Base-by-base conservation (phyloP, 2,797 vertebrate genomes). In the Loris lydekkerianus region DNA sequence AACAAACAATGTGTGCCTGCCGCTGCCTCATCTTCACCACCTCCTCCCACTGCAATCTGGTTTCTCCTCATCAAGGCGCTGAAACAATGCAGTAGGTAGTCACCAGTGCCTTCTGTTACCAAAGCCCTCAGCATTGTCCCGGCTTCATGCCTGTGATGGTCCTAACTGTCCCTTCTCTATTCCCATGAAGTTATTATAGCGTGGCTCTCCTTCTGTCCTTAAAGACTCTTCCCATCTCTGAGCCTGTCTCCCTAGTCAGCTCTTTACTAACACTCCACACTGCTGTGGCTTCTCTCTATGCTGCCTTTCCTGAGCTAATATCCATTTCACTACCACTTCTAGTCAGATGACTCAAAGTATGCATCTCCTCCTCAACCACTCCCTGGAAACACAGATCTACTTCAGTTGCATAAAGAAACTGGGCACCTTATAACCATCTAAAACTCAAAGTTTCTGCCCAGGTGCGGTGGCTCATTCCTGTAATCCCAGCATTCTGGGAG, bases 1-100 rank as follows among this genome's bases (percentile, higher is more conserved):
- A 95, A 92, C 92, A 97, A 95, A 96, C 63, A 96, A 65, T 96
- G 88, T 37, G 80, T 94, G 89, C 97, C 89, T 90, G 76, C 93
- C 84, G 93, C 86, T 86, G 91, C 86, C 63, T 96, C 95, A 90
- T 89, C 93, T 84, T 89, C 46, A 60, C 87, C 95, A 89, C 91
- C 82, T 95, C 94, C 95, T 97, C 95, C 96, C 93, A 97, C 91
- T 84, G 8, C 96, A 97, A 92, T 96, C 97, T 97, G 97, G 72
- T 78, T 93, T 93, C 67, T 94, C 86, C 87, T 83, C 72, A 15
- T 43, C 3, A 7, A 94, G 60, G 76, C 61, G 25, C 77, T 70
- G 63, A 97, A 92, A 95, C 96, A 96, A 95, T 87, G 84, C 86
- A 93, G 13, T 34, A 70, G 89, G 84, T 72, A 70, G 89, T 82